Percentiles rank a stretch among this genome's conserved stretches.
Conservation (phyloP, 2,797 vertebrate species). For the Nyctibius grandis region DNA sequence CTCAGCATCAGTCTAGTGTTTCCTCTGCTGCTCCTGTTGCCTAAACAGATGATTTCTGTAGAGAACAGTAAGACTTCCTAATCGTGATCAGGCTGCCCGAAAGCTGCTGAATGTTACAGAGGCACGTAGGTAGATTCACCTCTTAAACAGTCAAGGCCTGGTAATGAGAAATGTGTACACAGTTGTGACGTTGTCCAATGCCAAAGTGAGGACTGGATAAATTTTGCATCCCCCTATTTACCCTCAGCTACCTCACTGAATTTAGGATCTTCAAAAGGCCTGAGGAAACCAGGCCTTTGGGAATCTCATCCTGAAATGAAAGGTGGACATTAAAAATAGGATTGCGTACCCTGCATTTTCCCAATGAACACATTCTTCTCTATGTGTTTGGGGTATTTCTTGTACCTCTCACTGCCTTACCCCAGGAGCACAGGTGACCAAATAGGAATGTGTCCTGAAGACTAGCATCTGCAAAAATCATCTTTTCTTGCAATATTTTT, state of each 20-base stretch:
- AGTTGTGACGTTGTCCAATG: neutral
- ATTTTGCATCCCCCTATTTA: neutral
- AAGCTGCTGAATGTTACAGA: neutral
- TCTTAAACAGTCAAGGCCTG: neutral
- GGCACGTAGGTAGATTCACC: neutral
- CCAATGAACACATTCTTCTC: neutral
- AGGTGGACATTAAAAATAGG: neutral
- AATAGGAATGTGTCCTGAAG: neutral
- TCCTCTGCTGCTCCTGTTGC: neutral
- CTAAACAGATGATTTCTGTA: neutral
- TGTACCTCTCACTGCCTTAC: neutral
- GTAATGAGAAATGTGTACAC: neutral
- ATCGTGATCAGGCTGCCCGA: neutral
- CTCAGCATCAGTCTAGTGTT: neutral
- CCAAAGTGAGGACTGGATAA: neutral
- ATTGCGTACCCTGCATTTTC: neutral
- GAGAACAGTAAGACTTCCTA: neutral
- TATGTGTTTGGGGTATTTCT: neutral
- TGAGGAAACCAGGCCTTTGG: neutral
- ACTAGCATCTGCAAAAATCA: neutral
- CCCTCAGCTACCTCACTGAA: neutral
- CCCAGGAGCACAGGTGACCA: neutral
- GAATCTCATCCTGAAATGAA: neutral
- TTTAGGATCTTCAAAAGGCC: neutral
- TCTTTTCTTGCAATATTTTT: neutral